Percentiles rank a stretch among this genome's conserved stretches.
These are phyloP conservation scores for Macrosiphum euphorbiae DNA, from an alignment of 2,888 invertebrate species.

Conservation along the genomic window DNA sequence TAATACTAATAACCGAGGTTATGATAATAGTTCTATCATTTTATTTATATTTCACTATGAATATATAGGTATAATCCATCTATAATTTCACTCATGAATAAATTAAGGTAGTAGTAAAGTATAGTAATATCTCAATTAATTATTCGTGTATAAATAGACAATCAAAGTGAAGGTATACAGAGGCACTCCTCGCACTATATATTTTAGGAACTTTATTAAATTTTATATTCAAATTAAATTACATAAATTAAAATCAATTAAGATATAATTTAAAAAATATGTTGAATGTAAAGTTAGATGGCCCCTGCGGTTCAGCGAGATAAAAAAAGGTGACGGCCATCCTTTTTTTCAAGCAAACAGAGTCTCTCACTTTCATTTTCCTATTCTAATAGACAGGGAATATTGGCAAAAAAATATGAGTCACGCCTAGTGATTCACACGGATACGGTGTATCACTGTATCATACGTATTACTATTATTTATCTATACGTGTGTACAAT, in stretches of 20 bases:
- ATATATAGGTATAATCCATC: neutral
- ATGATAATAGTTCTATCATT: neutral
- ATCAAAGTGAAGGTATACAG: too few species aligned
- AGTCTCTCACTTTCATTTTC: neutral
- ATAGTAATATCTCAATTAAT: neutral
- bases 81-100: too few species aligned
- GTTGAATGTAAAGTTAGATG: too few species aligned
- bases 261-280: too few species aligned
- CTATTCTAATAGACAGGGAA: neutral
- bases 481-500: neutral
- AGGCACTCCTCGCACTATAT: too few species aligned
- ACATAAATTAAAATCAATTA: too few species aligned
- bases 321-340: neutral
- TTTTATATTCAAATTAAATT: too few species aligned
- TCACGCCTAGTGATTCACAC: neutral
- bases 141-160: neutral
- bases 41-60: neutral
- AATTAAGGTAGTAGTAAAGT: neutral
- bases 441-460: neutral
- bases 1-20: neutral
- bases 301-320: too few species aligned
- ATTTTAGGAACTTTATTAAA: too few species aligned
- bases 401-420: neutral
- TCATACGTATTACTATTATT: neutral
- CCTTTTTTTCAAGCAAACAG: neutral